Evolutionary conservation across 1,140 invertebrate species (phyloP), one percentile per base, ranked within the genome.

Genomic region (Probaryconus sp.): DNA sequence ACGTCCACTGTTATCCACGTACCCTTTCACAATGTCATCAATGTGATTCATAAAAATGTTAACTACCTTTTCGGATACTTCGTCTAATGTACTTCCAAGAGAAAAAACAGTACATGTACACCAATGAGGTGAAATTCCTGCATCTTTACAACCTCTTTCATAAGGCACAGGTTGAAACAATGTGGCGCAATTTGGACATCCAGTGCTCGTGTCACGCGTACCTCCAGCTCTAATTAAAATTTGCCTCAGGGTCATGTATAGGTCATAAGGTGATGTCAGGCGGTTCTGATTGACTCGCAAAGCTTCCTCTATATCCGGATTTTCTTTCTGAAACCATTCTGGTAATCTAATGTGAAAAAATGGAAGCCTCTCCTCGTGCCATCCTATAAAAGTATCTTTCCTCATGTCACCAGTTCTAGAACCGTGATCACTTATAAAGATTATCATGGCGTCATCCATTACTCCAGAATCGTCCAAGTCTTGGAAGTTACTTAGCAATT

Each of bases 401-500:
- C n/a, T n/a, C 10, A 96, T 92, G 2, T 89, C 87, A 1, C 97
- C 96, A 88, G 94, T 98, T 20, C 97, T 85, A 78, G 97, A 93
- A 0, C 97, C 97, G 83, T 99, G 97, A 85, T 99, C 97, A 78
- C 96, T 97, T 70, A 97, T 89, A 10, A 98, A 90, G 16, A 98
- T 89, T 0, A 98, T 82, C 72, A 93, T 85, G 0, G 91, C 92
- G 37, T 92, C 90, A 28, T 94, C 90, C 67, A 93, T 84, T 6
- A 90, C 88, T 0, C 91, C 90, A 7, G 88, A 85, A 0, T 87
- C 77, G n/a, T 92, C 87, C 17, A 95, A 75, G 1, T 88, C 82
- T 53, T 89, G 82, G 11, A 95, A 86, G 76, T 92, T 92, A 0
- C 81, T 69, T 5, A 88, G 73, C 58, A 93, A 89, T 24, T 87